Evolutionary conservation across 1,140 invertebrate species (phyloP).

Genomic region (Mesaphorura yosii): DNA sequence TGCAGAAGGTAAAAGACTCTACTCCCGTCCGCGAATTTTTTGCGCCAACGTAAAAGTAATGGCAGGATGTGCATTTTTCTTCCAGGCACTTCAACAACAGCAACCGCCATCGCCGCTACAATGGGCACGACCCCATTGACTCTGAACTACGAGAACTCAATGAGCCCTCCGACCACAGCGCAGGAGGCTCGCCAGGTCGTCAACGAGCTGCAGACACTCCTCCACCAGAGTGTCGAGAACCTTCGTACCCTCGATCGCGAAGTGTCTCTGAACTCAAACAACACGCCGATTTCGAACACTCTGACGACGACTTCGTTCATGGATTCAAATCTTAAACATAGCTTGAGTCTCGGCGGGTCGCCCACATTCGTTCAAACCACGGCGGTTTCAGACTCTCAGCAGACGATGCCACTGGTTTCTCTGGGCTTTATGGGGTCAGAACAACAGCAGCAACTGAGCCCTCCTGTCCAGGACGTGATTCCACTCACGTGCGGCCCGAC

Average conservation of each 20-base stretch:
- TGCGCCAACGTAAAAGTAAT: not conserved
- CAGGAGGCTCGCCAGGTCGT: constrained; percentile 14
- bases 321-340: not conserved
- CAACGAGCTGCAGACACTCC: constrained; percentile 13
- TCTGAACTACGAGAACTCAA: constrained; percentile 6
- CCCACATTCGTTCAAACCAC: not conserved
- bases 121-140: not conserved
- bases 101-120: not conserved
- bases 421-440: not conserved
- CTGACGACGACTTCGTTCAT: constrained; percentile 4
- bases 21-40: too few species aligned
- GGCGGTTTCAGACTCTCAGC: not conserved
- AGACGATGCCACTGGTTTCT: not conserved
- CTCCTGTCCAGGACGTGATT: not conserved
- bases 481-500: not conserved
- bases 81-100: not conserved
- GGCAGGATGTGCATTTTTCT: not conserved
- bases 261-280: constrained; percentile 1
- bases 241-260: not conserved
- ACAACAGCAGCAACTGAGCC: constrained; percentile 4
- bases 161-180: constrained; percentile 4
- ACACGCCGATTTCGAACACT: not conserved
- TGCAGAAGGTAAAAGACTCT: too few species aligned
- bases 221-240: constrained; percentile 14
- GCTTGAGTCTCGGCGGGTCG: not conserved